Conservation (phyloP, 1,140 invertebrate species). For the Penaeus indicus region DNA sequence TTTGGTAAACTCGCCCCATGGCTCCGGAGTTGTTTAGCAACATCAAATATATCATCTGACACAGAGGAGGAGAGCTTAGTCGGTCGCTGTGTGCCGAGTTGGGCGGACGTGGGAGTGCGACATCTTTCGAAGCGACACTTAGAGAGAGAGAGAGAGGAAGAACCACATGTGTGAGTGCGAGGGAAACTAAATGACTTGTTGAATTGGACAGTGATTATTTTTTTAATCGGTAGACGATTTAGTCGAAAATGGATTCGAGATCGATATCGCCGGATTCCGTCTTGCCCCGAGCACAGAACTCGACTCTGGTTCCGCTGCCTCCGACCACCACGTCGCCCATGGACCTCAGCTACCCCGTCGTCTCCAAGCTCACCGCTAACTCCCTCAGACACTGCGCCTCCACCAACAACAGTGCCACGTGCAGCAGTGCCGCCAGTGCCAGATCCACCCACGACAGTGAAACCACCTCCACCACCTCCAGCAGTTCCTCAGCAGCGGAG, state of each 20-base stretch:
- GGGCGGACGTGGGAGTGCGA: conserved; percentile 37
- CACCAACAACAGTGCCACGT: not conserved
- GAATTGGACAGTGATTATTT: not conserved
- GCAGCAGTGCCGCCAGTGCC: conserved; percentile 32
- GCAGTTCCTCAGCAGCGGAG: not conserved
- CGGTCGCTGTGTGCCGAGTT: conserved; percentile 50
- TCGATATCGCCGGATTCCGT: conserved; percentile 54
- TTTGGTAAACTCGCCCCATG: conserved; percentile 67
- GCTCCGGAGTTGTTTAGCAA: conserved; percentile 66
- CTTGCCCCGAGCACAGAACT: conserved; percentile 33
- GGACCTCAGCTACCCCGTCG: conserved; percentile 49
- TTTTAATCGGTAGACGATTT: not conserved
- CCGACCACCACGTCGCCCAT: conserved; percentile 36
- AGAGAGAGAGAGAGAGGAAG: no score
- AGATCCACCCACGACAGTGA: not conserved
- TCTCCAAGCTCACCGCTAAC: conserved; percentile 32
- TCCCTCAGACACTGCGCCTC: not conserved
- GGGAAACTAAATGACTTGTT: conserved; percentile 28
- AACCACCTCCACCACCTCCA: conserved; percentile 15
- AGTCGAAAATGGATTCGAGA: conserved; percentile 45
- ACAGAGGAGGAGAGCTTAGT: conserved; percentile 57
- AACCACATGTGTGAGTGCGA: not conserved
- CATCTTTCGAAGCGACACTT: conserved; percentile 23
- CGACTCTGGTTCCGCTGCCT: not conserved
- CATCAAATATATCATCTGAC: conserved; percentile 67